These are phyloP conservation scores for Hippolais icterina DNA, from an alignment of 2,113 vertebrate genomes.

Conservation along the genomic window DNA sequence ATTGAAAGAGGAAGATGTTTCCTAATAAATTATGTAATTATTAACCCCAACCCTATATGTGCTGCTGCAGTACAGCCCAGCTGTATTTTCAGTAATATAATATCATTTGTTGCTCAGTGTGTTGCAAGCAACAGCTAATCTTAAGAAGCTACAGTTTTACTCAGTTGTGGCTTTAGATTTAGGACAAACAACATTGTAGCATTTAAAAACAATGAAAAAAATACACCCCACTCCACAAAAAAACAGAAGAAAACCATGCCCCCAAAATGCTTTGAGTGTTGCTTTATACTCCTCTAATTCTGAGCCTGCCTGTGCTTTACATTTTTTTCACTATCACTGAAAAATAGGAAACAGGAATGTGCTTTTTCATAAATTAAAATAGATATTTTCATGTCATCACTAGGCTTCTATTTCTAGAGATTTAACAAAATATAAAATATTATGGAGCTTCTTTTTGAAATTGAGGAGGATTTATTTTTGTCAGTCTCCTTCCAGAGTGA, in stretches of 20 bases:
- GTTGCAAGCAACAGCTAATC: not conserved
- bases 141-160: not conserved
- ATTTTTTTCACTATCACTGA: not conserved
- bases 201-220: not conserved
- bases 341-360: not conserved
- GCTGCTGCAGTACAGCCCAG: not conserved
- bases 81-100: not conserved
- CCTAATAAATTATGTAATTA: not conserved
- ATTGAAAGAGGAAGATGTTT: not conserved
- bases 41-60: not conserved
- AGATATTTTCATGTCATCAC: not conserved
- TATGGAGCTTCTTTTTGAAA: not conserved
- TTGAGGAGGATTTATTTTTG: not conserved
- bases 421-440: not conserved
- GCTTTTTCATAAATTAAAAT: not conserved
- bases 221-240: not conserved
- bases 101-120: not conserved
- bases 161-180: not conserved
- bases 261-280: not conserved
- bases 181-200: not conserved
- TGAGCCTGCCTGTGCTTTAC: not conserved
- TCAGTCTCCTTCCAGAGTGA: not conserved
- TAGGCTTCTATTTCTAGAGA: not conserved
- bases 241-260: not conserved
- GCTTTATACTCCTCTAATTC: not conserved